Conservation (phyloP, 2,797 vertebrate genomes). For the Coracias cyanogaster region DNA sequence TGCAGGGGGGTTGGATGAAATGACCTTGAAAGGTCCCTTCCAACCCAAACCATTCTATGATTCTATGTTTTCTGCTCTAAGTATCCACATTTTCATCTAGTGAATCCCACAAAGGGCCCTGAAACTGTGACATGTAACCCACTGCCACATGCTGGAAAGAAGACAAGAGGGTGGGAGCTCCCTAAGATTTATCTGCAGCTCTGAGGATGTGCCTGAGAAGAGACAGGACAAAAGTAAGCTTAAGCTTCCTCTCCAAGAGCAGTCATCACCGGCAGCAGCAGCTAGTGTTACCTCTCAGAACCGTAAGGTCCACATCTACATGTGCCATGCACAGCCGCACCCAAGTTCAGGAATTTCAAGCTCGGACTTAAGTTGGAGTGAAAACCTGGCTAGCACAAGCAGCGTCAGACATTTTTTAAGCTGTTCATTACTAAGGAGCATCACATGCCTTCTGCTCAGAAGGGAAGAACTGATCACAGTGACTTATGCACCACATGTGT, state of each 20-base stretch:
- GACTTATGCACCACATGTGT: accelerated
- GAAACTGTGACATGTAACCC: background rate
- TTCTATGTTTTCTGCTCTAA: background rate
- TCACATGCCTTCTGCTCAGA: background rate
- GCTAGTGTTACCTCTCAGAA: accelerated
- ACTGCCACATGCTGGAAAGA: accelerated
- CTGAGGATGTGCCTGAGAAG: background rate
- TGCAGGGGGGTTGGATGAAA: background rate
- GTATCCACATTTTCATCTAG: background rate
- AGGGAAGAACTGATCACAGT: background rate
- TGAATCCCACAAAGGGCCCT: background rate
- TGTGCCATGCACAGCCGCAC: accelerated
- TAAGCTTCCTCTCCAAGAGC: background rate
- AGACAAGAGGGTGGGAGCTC: background rate
- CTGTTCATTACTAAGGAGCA: background rate
- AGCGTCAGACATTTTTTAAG: background rate
- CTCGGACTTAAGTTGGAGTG: background rate
- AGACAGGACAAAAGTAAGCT: background rate
- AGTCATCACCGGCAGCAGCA: background rate
- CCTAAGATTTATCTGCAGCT: background rate
- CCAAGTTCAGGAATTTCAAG: background rate
- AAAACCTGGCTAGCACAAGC: background rate
- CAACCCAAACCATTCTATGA: background rate
- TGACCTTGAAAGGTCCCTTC: background rate
- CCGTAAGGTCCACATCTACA: background rate